Percentiles rank a stretch among this genome's conserved stretches.
phyloP scores from a whole-genome alignment of 2,113 vertebrate species.

The Marmota monax region DNA sequence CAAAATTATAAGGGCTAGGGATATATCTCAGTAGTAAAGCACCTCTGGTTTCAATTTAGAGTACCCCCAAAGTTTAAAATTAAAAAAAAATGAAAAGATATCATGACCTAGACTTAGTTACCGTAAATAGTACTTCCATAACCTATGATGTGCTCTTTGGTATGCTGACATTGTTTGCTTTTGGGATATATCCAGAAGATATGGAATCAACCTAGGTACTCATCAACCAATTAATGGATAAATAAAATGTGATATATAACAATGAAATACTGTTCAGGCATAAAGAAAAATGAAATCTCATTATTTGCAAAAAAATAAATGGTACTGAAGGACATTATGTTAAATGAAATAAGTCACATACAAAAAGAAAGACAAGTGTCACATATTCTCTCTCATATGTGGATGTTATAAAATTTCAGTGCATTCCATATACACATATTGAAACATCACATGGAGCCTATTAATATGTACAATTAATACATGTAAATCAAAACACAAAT shows the following conservation, averaged over 20 bases:
- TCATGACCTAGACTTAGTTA: neutral
- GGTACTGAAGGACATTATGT: neutral
- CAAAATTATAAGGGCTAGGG: too few relatives aligned
- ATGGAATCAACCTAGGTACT: rapidly evolving
- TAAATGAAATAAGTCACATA: neutral
- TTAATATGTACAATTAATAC: neutral
- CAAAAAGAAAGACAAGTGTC: neutral
- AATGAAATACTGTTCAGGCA: neutral
- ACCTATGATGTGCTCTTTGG: neutral
- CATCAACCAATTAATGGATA: neutral
- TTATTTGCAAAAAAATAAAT: neutral
- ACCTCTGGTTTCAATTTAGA: too few relatives aligned
- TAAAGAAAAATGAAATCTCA: neutral
- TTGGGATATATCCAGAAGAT: neutral
- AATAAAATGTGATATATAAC: neutral
- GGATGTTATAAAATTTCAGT: neutral
- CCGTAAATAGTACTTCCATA: neutral
- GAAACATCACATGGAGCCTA: neutral
- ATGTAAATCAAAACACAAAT: neutral
- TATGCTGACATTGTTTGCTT: neutral
- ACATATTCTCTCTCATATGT: neutral
- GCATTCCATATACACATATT: neutral
- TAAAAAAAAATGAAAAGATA: too few relatives aligned
- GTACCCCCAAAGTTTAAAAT: too few relatives aligned
- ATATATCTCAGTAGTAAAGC: too few relatives aligned